Evolutionary conservation across 2,113 vertebrate species (phyloP).

Genomic region (Tor tambroides): DNA sequence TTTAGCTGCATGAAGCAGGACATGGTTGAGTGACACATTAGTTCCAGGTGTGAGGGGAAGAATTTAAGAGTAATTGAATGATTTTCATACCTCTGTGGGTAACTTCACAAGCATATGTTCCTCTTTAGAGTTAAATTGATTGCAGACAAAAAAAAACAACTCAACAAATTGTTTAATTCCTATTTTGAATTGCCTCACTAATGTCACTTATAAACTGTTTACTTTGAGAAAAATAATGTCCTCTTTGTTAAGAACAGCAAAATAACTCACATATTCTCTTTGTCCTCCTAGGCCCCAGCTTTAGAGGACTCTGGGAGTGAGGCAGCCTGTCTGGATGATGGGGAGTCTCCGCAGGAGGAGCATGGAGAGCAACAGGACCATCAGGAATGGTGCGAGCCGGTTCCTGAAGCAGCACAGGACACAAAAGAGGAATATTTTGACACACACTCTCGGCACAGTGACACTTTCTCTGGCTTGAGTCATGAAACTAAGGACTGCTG

Average conservation of each 20-base stretch:
- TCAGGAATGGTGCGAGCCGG: conserved; percentile 61
- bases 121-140: conserved; percentile 14
- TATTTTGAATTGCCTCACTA: not conserved
- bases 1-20: not conserved
- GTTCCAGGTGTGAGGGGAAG: conserved; percentile 23
- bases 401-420: conserved; percentile 59
- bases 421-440: conserved; percentile 77
- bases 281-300: conserved; percentile 68
- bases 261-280: conserved; percentile 13
- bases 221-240: not conserved
- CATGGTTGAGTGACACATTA: conserved; percentile 14
- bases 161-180: conserved; percentile 4
- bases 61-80: conserved; percentile 1
- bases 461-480: conserved; percentile 75
- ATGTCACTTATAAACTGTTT: not conserved
- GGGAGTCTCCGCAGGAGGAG: conserved; percentile 45
- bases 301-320: conserved; percentile 68
- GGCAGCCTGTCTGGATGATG: conserved; percentile 68
- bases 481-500: conserved; percentile 75
- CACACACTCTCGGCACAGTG: conserved; percentile 72
- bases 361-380: conserved; percentile 63
- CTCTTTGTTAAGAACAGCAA: conserved; percentile 1
- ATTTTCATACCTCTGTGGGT: conserved; percentile 35
- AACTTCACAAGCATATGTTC: conserved; percentile 18
- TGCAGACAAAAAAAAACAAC: not conserved